These are phyloP conservation scores for Furcula furcula DNA, from an alignment of 2,888 invertebrate genomes.

Conservation along the genomic window DNA sequence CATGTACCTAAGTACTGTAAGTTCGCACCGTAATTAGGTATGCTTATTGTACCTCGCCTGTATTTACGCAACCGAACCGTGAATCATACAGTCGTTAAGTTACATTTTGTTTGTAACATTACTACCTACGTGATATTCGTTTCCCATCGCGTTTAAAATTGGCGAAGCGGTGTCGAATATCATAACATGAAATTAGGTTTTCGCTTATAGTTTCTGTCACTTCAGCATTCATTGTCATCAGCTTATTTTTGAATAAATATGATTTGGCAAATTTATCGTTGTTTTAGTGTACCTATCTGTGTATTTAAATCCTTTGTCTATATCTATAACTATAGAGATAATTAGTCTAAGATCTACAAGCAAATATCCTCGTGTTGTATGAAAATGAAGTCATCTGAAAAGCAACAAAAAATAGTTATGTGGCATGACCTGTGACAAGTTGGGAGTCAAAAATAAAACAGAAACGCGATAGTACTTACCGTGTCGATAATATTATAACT, in stretches of 20 bases:
- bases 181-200: slow-evolving; percentile 28
- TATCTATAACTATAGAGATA: too few species aligned
- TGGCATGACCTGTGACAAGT: too few species aligned
- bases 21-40: slow-evolving; percentile 36
- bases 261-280: slow-evolving; percentile 5
- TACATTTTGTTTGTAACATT: slow-evolving; percentile 32
- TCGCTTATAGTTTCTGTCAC: slow-evolving; percentile 13
- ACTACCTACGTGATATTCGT: slow-evolving; percentile 22
- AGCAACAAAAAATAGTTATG: too few species aligned
- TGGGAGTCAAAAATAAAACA: too few species aligned
- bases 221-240: slow-evolving; percentile 12
- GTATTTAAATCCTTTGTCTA: too few species aligned
- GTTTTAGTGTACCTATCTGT: slow-evolving; percentile 7
- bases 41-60: slow-evolving; percentile 30
- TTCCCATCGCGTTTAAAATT: slow-evolving; percentile 22
- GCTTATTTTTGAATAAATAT: slow-evolving; percentile 14
- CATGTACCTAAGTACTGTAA: slow-evolving; percentile 17
- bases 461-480: too few species aligned
- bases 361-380: too few species aligned
- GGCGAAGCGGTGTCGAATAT: slow-evolving; percentile 18
- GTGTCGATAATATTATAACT: too few species aligned
- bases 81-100: slow-evolving; percentile 43
- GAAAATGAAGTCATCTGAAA: too few species aligned
- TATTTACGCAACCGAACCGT: slow-evolving; percentile 45
- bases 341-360: too few species aligned